Base-by-base conservation (phyloP, 2,797 vertebrate genomes). In the Hippocampus kuda region DNA sequence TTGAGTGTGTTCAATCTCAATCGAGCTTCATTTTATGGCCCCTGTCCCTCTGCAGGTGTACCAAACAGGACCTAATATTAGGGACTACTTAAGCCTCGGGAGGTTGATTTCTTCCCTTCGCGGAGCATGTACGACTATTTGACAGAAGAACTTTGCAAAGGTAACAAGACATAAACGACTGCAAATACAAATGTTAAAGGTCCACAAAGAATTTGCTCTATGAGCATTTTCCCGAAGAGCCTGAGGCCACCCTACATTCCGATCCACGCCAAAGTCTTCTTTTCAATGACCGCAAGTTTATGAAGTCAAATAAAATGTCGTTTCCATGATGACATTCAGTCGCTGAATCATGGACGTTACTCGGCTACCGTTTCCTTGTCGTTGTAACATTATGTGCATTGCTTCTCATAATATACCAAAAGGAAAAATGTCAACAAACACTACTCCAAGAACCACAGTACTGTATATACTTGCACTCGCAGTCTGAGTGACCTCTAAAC, bases 91-190 rank as follows among this genome's bases (percentile, higher is more conserved):
- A 41, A 26, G 63, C 68, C 65, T 7, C 0, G 3, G 59, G 68
- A 22, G 65, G 85, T 88, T 84, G 77, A 78, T 59, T 70, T 38
- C 30, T 38, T 63, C 18, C 22, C 67, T 41, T 67, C 75, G 1
- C 73, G 68, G 69, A 83, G 51, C 67, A 89, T 91, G 85, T 89
- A 88, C 59, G 83, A 91, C 48, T 34, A 74, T 20, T 86, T 89
- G 42, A 88, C 78, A 72, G 83, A 86, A 73, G 76, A 84, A 1
- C 75, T 87, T 48, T 87, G 81, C 81, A 75, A 83, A 85, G 89
- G 92, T 93, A 78, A 48, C 42, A 48, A 2, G 26, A 18, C 12
- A 42, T 9, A 11, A 10, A 18, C 24, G 18, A 9, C 8, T 7
- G 15, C 4, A 9, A n/a, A 42, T 7, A 6, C 22, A 63, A 5